These are phyloP conservation scores for Lordiphosa mommai DNA, from an alignment of 1,140 invertebrate genomes.

Conservation along the genomic window DNA sequence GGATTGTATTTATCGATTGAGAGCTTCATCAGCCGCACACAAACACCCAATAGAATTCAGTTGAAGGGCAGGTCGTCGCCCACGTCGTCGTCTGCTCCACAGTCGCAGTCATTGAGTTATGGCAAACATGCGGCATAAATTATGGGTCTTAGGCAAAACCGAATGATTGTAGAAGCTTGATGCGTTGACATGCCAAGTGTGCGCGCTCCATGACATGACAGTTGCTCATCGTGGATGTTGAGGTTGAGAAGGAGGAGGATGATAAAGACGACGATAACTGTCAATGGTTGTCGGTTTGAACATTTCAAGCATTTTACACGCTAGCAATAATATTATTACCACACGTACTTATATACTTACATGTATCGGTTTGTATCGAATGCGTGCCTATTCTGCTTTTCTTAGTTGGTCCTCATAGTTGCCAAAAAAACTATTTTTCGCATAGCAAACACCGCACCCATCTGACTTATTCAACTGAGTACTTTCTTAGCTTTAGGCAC, in stretches of 20 bases:
- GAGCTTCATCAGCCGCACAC: constrained; percentile 39
- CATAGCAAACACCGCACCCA: too few species aligned
- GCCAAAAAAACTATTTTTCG: too few species aligned
- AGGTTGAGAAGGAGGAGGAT: constrained; percentile 4
- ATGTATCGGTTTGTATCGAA: neutral
- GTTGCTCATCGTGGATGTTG: constrained; percentile 43
- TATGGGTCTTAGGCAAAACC: constrained; percentile 46
- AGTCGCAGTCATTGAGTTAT: constrained; percentile 67
- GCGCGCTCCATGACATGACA: constrained; percentile 57
- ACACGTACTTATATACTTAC: neutral
- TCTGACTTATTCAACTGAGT: too few species aligned
- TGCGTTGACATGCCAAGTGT: constrained; percentile 69
- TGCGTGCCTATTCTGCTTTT: too few species aligned
- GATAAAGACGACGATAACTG: constrained; percentile 54
- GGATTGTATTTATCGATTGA: constrained; percentile 64
- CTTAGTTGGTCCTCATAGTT: too few species aligned
- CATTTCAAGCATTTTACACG: constrained; percentile 24
- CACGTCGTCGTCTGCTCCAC: constrained; percentile 15
- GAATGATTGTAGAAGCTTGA: constrained; percentile 12
- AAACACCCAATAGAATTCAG: constrained; percentile 4
- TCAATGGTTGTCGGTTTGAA: constrained; percentile 58
- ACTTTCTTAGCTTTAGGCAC: too few species aligned
- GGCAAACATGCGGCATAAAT: constrained; percentile 76
- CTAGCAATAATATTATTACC: constrained; percentile 6
- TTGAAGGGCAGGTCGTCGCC: constrained; percentile 20